These are phyloP conservation scores for Trachymyrmex cornetzi DNA, from an alignment of 1,140 invertebrate genomes.

Conservation along the genomic window DNA sequence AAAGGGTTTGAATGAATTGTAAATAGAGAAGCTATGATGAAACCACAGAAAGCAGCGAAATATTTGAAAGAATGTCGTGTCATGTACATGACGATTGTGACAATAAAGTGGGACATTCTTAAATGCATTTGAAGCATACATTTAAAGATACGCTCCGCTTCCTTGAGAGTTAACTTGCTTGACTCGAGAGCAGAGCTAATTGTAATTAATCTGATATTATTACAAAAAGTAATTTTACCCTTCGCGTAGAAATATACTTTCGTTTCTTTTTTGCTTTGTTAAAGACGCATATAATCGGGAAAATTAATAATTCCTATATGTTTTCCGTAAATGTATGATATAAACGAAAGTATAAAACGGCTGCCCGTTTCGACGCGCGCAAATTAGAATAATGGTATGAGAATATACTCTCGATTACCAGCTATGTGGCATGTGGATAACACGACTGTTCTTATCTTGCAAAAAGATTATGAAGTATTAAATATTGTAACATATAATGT, in stretches of 20 bases:
- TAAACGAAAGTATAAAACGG: conserved; percentile 71
- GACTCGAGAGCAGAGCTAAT: conserved; percentile 44
- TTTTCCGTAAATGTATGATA: conserved; percentile 74
- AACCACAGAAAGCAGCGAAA: background rate
- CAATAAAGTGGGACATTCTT: conserved; percentile 81
- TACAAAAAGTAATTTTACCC: conserved; percentile 28
- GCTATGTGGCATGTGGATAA: conserved; percentile 64
- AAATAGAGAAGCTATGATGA: conserved; percentile 26
- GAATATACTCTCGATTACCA: conserved; percentile 55
- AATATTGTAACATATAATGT: conserved; percentile 81
- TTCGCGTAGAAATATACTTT: conserved; percentile 32
- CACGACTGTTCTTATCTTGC: conserved; percentile 77
- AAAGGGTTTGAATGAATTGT: conserved; percentile 29
- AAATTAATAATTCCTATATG: conserved; percentile 37
- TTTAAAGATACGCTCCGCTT: conserved; percentile 46
- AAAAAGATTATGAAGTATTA: conserved; percentile 82
- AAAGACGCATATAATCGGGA: conserved; percentile 26
- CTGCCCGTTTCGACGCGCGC: conserved; percentile 67
- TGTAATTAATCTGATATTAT: conserved; percentile 53
- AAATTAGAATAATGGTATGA: conserved; percentile 51
- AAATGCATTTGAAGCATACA: conserved; percentile 70
- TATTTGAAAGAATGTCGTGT: conserved; percentile 20
- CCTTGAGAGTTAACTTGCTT: conserved; percentile 24
- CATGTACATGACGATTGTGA: conserved; percentile 66
- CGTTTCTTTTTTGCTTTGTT: conserved; percentile 20